Evolutionary conservation across 2,113 vertebrate genomes (phyloP).

Genomic region (Delphinapterus leucas): DNA sequence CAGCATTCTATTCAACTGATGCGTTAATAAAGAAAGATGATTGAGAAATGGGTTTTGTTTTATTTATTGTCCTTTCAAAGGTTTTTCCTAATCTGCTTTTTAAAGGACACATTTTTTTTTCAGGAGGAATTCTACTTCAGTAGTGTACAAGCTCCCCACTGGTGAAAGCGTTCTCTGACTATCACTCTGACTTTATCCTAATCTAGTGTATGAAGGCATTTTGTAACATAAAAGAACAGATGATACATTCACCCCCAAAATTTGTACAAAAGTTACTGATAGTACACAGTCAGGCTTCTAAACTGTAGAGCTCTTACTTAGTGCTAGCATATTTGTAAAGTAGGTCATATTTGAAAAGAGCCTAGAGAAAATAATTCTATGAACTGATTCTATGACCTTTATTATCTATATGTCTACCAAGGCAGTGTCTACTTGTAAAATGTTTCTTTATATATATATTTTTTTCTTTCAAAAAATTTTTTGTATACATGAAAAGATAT

Average conservation of each 20-base stretch:
- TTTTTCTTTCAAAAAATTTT: conserved; percentile 1
- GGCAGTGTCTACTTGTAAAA: background rate
- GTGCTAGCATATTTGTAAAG: background rate
- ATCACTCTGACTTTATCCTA: background rate
- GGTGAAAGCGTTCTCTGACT: background rate
- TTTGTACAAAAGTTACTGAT: background rate
- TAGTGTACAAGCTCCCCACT: background rate
- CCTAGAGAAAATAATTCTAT: background rate
- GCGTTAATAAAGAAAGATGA: background rate
- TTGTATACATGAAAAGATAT: background rate
- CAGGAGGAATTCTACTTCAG: background rate
- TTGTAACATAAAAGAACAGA: conserved; percentile 36
- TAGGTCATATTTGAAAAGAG: background rate
- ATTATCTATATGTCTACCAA: background rate
- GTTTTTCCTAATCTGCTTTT: conserved; percentile 14
- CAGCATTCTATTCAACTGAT: background rate
- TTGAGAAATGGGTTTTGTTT: background rate
- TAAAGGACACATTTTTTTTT: background rate
- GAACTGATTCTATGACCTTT: background rate
- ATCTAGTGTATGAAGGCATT: background rate
- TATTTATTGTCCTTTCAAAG: background rate
- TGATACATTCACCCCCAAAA: background rate
- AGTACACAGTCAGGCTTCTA: background rate
- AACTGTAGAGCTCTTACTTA: background rate
- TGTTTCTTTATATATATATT: background rate